Base-by-base conservation (phyloP, 2,888 invertebrate genomes). In the Plusia festucae region DNA sequence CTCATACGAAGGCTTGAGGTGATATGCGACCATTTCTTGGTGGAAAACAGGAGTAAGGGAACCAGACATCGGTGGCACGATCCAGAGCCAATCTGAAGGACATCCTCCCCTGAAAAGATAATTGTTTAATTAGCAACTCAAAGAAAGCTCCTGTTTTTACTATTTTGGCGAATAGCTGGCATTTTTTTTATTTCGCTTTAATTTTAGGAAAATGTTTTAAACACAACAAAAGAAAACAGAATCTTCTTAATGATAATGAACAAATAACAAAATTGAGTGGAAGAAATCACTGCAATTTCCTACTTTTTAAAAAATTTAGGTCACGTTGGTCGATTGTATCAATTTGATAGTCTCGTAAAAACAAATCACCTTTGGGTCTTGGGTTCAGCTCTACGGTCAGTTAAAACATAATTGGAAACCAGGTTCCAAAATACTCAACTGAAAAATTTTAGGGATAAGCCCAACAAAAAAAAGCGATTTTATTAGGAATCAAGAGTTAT, bases 21-120 rank as follows among this genome's bases (percentile, higher is more conserved):
- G 97, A 90, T 98, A 99, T 71, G 97, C 91, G n/a, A 97, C 97
- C 98, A 98, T 97, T 94, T 97, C 97, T 89, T 97, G 97, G 85
- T 97, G 97, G 85, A 97, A 97, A 6, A 97, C 97, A 0, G 97
- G 96, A 51, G 97, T 97, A 5, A 97, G 95, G 1, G 97, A 97
- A 4, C 97, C 96, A 2, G 97, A 97, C 90, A 97, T 94, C 1
- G 97, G 97, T 2, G 97, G 97, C 0, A 97, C 96, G 51, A 97
- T 97, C 97, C 97, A 97, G 9, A 98, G 95, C 98, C 98, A 98
- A 91, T 98, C 98, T 0, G 97, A 96, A 0, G 98, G 98, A 88
- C 98, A 98, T 0, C 98, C 98, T 40, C 97, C 97, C 70, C 95
- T 95, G 75, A 32, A 83, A 82, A 44, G 22, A 49, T 18, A 5